These are phyloP conservation scores for Heliconius eleuchia DNA, from an alignment of 1,140 invertebrate genomes.

Conservation along the genomic window DNA sequence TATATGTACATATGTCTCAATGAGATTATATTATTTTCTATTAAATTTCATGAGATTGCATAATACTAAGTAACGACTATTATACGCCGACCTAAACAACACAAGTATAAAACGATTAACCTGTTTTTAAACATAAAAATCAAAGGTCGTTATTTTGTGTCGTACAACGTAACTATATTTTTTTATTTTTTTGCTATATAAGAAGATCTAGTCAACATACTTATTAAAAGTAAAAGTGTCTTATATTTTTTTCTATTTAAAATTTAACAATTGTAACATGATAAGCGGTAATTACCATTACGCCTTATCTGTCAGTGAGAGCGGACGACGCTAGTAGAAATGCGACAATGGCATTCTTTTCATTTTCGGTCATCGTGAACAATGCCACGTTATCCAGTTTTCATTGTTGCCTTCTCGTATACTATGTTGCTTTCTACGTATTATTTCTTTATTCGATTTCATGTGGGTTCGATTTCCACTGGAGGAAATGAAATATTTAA, in stretches of 20 bases:
- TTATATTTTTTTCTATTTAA: not conserved
- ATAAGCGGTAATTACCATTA: conserved; percentile 21
- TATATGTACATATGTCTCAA: not conserved
- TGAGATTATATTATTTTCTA: not conserved
- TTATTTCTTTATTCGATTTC: not conserved
- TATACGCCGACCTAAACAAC: not conserved
- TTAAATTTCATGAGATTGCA: not conserved
- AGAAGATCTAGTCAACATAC: conserved; percentile 14
- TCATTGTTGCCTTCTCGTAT: conserved; percentile 11
- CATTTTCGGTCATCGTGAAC: conserved; percentile 31
- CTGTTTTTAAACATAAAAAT: conserved; percentile 2
- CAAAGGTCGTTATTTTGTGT: not conserved
- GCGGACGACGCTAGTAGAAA: conserved; percentile 12
- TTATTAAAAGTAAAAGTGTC: conserved; percentile 27
- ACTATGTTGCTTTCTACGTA: not conserved
- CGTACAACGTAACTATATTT: not conserved
- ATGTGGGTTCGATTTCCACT: too few relatives aligned
- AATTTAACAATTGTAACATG: conserved; percentile 19
- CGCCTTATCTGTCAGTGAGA: conserved; percentile 30
- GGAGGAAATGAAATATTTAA: too few relatives aligned
- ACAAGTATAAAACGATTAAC: conserved; percentile 1
- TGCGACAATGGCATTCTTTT: conserved; percentile 30
- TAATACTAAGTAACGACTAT: not conserved
- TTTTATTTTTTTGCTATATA: not conserved
- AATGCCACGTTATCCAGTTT: conserved; percentile 29